These are phyloP conservation scores for Paracanthobrama guichenoti DNA, from an alignment of 2,113 vertebrate genomes.

Conservation along the genomic window DNA sequence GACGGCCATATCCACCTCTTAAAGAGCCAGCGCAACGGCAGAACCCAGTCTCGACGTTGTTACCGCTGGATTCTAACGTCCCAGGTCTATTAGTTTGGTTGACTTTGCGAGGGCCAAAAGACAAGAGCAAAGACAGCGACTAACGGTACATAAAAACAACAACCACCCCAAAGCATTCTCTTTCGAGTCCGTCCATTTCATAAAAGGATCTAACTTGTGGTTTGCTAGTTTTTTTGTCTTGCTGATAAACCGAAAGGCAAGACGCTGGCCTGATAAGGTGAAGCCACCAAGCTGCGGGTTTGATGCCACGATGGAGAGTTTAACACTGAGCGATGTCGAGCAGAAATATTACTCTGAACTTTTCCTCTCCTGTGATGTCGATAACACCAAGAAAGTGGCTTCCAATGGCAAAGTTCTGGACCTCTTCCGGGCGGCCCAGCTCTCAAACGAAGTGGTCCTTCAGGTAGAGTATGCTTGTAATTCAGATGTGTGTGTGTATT, in stretches of 20 bases:
- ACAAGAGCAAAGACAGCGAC: constrained; percentile 34
- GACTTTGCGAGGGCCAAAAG: constrained; percentile 64
- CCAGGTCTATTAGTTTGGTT: constrained; percentile 26
- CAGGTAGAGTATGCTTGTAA: constrained; percentile 78
- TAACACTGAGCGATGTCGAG: constrained; percentile 92
- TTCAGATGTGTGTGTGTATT: constrained; percentile 32
- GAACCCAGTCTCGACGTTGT: constrained; percentile 8
- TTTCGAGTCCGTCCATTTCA: constrained; percentile 67
- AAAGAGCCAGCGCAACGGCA: constrained; percentile 57
- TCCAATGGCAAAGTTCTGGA: constrained; percentile 91
- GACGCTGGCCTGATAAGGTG: constrained; percentile 32
- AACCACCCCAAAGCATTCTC: background rate
- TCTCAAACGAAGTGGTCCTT: constrained; percentile 90
- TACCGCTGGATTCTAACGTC: constrained; percentile 9
- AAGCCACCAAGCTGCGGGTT: constrained; percentile 28
- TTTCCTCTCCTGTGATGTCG: constrained; percentile 96
- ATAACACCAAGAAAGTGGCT: constrained; percentile 96
- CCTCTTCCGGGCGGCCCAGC: constrained; percentile 95
- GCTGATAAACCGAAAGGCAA: constrained; percentile 4
- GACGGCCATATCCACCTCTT: constrained; percentile 33
- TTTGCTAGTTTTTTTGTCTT: constrained; percentile 10
- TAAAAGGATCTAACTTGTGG: background rate
- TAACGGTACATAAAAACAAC: constrained; percentile 28
- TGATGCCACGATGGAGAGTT: constrained; percentile 85
- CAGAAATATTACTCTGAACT: constrained; percentile 97